Base-by-base conservation (phyloP, 1,140 invertebrate species). In the Caenorhabditis inopinata region DNA sequence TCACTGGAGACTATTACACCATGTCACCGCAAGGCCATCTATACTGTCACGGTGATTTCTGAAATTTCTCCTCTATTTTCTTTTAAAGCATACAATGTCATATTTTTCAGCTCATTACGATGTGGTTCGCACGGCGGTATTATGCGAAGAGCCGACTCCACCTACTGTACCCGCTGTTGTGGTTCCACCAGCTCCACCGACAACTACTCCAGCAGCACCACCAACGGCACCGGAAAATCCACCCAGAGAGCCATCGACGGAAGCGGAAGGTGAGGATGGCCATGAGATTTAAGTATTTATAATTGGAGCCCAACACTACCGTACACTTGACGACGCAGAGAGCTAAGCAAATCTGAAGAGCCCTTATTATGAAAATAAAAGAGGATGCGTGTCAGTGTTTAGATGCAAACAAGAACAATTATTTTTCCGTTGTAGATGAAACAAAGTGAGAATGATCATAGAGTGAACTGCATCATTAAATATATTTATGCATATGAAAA, bases 31-130 rank as follows among this genome's bases (percentile, higher is more conserved):
- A 16, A 11, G 58, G 58, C 21, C 58, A 68, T 68, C 32, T 68
- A 5, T 68, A 68, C 23, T 68, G 58, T 68, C 58, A 68, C 12
- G 58, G 58, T 68, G 23, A 42, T n/a, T n/a, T n/a, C 38, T 42
- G 38, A 42, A 68, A 38, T 68, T 42, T 68, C 25, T 1, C 0
- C 1, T 42, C 9, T 21, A 1, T 4, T 32, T 51, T 51, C 48
- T n/a, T 23, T 51, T 51, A 23, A 38, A 38, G 23, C 32, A 68
- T 18, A 14, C 25, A 32, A 68, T 32, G 32, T 42, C 58, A 68
- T 68, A 32, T 68, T 68, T 68, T 68, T 38, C 58, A 68, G 58
- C 58, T 68, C 58, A 68, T 68, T 68, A 68, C 32, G n/a, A 35
- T n/a, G 58, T 32, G 6, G 27, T 68, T 68, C 58, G 32, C 7